Evolutionary conservation across 2,113 vertebrate species (phyloP).

Genomic region (Naja naja): DNA sequence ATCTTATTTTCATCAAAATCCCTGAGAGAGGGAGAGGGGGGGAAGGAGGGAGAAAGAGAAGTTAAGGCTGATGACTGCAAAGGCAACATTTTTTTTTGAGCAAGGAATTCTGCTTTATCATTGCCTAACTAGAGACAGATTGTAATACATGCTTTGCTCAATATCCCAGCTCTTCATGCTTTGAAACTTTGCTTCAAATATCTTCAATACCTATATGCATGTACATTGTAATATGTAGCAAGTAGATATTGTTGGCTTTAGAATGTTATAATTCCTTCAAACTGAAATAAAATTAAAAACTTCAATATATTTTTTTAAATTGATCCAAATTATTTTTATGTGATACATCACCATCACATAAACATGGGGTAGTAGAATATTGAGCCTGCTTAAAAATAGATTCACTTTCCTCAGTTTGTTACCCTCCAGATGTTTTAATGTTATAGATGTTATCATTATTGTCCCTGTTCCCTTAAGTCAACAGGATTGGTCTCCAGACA

Average conservation of each 20-base stretch:
- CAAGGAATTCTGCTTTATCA: not conserved
- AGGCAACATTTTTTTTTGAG: not conserved
- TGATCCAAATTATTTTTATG: not conserved
- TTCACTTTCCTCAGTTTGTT: not conserved
- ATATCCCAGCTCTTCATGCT: not conserved
- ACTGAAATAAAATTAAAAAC: not conserved
- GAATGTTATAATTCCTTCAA: not conserved
- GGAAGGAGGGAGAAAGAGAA: not conserved
- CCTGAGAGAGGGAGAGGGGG: not conserved
- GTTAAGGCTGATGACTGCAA: not conserved
- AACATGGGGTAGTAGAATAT: not conserved
- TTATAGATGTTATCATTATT: not conserved
- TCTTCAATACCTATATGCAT: not conserved
- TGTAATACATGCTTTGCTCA: not conserved
- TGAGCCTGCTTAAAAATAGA: not conserved
- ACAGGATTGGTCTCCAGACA: not conserved
- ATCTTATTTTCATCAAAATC: not conserved
- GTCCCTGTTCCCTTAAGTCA: not conserved
- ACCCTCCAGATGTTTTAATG: not conserved
- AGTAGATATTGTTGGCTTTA: not conserved
- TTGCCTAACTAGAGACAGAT: not conserved
- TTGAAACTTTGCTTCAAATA: not conserved
- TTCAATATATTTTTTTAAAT: not conserved
- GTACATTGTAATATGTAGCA: not conserved
- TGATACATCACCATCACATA: not conserved